These are phyloP conservation scores for Lycaon pictus DNA, from an alignment of 2,113 vertebrate genomes.

Conservation along the genomic window DNA sequence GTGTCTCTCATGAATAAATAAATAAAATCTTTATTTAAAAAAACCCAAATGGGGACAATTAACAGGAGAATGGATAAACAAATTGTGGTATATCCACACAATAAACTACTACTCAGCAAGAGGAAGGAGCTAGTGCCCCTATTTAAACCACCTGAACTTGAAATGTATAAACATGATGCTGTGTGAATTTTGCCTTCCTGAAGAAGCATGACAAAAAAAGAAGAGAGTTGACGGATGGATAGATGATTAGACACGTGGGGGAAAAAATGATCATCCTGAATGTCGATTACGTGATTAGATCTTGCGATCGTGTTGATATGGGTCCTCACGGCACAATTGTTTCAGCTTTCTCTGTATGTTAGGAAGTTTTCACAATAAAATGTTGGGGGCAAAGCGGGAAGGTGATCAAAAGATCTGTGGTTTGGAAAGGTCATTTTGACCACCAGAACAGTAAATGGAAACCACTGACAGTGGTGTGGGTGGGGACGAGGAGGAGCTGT, in stretches of 20 bases:
- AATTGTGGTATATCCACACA: too few species aligned
- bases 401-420: not conserved
- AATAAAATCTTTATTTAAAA: too few species aligned
- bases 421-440: not conserved
- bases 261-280: not conserved
- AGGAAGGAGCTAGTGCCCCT: not conserved
- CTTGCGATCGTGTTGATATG: not conserved
- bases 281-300: not conserved
- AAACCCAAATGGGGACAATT: not conserved
- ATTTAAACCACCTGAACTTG: not conserved
- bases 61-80: not conserved
- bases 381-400: not conserved
- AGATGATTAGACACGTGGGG: not conserved
- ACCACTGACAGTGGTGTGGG: not conserved
- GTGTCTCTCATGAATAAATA: too few species aligned
- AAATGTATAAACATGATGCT: not conserved
- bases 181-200: not conserved
- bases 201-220: not conserved
- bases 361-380: not conserved
- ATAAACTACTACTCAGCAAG: not conserved
- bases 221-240: not conserved
- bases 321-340: not conserved
- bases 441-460: not conserved
- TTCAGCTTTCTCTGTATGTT: not conserved
- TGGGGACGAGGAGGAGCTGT: not conserved